These are phyloP conservation scores for Tiaroga cobitis DNA, from an alignment of 2,797 vertebrate species.

Conservation along the genomic window DNA sequence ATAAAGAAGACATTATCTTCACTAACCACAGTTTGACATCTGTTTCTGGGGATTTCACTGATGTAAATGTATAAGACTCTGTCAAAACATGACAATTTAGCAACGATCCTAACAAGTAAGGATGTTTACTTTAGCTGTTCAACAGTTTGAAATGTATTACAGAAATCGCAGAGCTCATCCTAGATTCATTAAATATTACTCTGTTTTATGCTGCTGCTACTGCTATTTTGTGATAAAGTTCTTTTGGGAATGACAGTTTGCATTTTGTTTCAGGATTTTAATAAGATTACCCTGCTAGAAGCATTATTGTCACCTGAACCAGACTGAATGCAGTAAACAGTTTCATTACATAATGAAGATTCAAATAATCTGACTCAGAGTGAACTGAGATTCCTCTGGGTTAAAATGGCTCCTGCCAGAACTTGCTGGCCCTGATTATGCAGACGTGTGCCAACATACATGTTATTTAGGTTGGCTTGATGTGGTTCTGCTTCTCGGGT, in stretches of 20 bases:
- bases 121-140: slow-evolving; percentile 8
- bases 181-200: not conserved
- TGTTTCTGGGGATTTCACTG: slow-evolving; percentile 22
- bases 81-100: slow-evolving; percentile 14
- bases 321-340: not conserved
- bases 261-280: slow-evolving; percentile 10
- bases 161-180: not conserved
- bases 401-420: slow-evolving; percentile 63
- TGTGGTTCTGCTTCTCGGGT: slow-evolving; percentile 71
- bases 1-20: slow-evolving; percentile 18
- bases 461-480: slow-evolving; percentile 68
- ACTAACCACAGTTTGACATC: slow-evolving; percentile 18
- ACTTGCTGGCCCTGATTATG: slow-evolving; percentile 65
- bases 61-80: slow-evolving; percentile 13
- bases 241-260: not conserved
- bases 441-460: slow-evolving; percentile 63
- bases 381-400: slow-evolving; percentile 58
- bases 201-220: not conserved
- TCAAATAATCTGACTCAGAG: slow-evolving; percentile 54
- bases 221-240: not conserved
- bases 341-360: slow-evolving; percentile 47
- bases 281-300: not conserved
- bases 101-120: not conserved
- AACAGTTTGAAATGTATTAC: not conserved
- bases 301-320: slow-evolving; percentile 11